Evolutionary conservation across 1,140 invertebrate species (phyloP), one percentile per base, ranked within the genome.

Genomic region (Orchesella cincta): DNA sequence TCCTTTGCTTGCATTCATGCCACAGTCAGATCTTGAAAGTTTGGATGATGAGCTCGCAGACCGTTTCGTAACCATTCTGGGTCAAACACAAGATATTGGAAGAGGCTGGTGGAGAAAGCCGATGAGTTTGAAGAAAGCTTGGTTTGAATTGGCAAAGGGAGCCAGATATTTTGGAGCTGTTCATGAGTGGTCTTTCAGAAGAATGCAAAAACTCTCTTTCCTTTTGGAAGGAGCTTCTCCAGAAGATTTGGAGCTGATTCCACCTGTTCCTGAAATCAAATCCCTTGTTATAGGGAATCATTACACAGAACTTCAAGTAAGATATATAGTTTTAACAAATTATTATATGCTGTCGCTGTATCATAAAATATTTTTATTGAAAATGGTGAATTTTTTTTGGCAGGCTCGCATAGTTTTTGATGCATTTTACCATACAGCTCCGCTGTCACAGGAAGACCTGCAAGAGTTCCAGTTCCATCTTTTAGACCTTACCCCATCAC

Each of bases 381-480:
- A 0, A 76, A 36, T 39, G 8, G 2, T 73, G 16, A n/a, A n/a
- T n/a, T n/a, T 75, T 72, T 46, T 76, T 72, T 70, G 31, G 39
- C 36, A 79, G 74, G 74, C 74, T n/a, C 64, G 78, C 0, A 74
- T 79, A 3, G 78, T 79, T 29, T 79, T 79, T 46, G 74, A 79
- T 67, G 78, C 74, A 23, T 79, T 79, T 35, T 79, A 79, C 35
- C 39, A 35, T 2, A 76, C 16, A 1, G 28, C 46, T 3, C 74
- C 74, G 8, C 34, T 79, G 5, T 73, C 74, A 26, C 78, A 79
- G 76, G 78, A 79, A 73, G 67, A 79, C 23, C 71, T 79, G 16
- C 78, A 79, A 39, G 78, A 79, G 73, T 79, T 79, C 29, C 78
- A 79, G 51, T 76, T 52, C 20, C 78, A 79, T 31, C 51, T 79